These are phyloP conservation scores for Lacerta agilis DNA, from an alignment of 2,797 vertebrate species.

Conservation along the genomic window DNA sequence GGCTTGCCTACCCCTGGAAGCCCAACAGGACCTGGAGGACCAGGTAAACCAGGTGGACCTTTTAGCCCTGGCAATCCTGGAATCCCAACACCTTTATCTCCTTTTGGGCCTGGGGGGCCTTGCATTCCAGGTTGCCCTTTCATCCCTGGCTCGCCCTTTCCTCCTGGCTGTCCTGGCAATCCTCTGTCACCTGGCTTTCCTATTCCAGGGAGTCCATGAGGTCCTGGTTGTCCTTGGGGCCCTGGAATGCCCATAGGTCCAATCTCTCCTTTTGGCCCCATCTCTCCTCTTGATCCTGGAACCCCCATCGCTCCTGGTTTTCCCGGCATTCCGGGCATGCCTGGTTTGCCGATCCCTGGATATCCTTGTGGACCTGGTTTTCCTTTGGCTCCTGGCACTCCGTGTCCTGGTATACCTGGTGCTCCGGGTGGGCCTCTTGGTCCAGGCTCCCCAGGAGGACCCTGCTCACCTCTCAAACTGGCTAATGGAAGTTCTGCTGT, in stretches of 20 bases:
- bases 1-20: slow-evolving; percentile 89
- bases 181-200: slow-evolving; percentile 89
- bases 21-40: slow-evolving; percentile 86
- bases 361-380: slow-evolving; percentile 91
- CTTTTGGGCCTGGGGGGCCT: slow-evolving; percentile 86
- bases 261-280: slow-evolving; percentile 85
- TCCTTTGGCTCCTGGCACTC: slow-evolving; percentile 88
- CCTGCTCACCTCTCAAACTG: slow-evolving; percentile 88
- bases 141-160: slow-evolving; percentile 88
- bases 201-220: slow-evolving; percentile 89
- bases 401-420: slow-evolving; percentile 90
- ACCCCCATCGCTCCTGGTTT: slow-evolving; percentile 91
- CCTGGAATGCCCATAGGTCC: slow-evolving; percentile 90
- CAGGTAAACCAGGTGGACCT: slow-evolving; percentile 87
- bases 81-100: slow-evolving; percentile 88
- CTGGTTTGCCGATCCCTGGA: slow-evolving; percentile 93
- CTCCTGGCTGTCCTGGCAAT: slow-evolving; percentile 87
- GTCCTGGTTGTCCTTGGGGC: slow-evolving; percentile 89
- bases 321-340: slow-evolving; percentile 94
- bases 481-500: slow-evolving; percentile 77
- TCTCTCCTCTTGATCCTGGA: slow-evolving; percentile 88
- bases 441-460: slow-evolving; percentile 85
- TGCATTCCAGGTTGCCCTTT: slow-evolving; percentile 87
- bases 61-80: slow-evolving; percentile 91
- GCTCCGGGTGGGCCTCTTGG: slow-evolving; percentile 89